phyloP scores from a whole-genome alignment of 2,113 vertebrate genomes.

The Melierax canorus region DNA sequence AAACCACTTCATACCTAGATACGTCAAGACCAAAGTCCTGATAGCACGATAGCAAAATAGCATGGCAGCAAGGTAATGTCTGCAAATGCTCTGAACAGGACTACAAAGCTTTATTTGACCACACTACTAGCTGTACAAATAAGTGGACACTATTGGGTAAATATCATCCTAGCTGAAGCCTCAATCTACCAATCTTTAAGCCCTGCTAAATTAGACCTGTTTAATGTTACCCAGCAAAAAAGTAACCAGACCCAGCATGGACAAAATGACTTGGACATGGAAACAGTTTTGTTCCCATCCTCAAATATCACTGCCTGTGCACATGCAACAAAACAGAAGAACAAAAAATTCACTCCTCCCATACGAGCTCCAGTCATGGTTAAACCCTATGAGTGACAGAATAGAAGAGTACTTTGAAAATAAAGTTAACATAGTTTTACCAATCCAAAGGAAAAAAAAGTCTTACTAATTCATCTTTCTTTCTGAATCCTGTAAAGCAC shows the following conservation, averaged over 20 bases:
- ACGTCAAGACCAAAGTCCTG: neutral
- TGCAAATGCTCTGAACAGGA: neutral
- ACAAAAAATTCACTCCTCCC: neutral
- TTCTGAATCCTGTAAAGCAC: slow-evolving; percentile 95
- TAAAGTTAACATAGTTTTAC: neutral
- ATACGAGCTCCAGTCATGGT: fast-evolving
- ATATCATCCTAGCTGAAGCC: neutral
- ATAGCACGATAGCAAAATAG: neutral
- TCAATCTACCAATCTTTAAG: neutral
- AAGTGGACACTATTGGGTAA: neutral
- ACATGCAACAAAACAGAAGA: neutral
- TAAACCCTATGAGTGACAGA: neutral
- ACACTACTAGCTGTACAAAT: neutral
- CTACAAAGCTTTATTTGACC: neutral
- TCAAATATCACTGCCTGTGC: neutral
- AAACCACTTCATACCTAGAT: neutral
- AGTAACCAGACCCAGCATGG: neutral
- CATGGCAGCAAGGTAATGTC: neutral
- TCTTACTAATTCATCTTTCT: slow-evolving; percentile 94
- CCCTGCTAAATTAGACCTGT: neutral
- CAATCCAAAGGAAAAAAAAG: neutral
- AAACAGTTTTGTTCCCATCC: neutral
- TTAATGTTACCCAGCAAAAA: neutral
- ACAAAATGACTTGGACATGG: neutral
- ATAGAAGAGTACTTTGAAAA: neutral